Percentiles rank a stretch among this genome's conserved stretches.
These are phyloP conservation scores for Reticulitermes speratus DNA, from an alignment of 1,140 invertebrate species.

Conservation along the genomic window DNA sequence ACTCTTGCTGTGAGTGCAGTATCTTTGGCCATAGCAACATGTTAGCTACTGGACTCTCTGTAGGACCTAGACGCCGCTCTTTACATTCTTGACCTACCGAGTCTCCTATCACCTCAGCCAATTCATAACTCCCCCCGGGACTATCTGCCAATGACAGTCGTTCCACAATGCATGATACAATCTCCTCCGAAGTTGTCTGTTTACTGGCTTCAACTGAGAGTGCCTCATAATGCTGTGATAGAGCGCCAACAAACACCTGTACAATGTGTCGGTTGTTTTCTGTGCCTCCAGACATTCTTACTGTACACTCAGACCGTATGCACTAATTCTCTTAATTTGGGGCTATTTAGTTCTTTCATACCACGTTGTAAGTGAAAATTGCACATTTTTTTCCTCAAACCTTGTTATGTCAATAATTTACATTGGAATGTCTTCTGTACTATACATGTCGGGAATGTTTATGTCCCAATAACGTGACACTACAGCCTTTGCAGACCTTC, in stretches of 20 bases:
- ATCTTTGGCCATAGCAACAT: slow-evolving; percentile 91
- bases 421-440: background rate
- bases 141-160: slow-evolving; percentile 67
- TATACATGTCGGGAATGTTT: background rate
- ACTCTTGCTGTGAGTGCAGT: slow-evolving; percentile 52
- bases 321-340: background rate
- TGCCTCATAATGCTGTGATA: slow-evolving; percentile 86
- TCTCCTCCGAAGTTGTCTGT: slow-evolving; percentile 85
- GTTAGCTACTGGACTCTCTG: slow-evolving; percentile 87
- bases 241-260: slow-evolving; percentile 86
- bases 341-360: background rate
- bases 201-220: slow-evolving; percentile 90
- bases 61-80: slow-evolving; percentile 79
- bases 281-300: slow-evolving; percentile 7
- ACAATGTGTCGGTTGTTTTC: slow-evolving; percentile 53
- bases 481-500: background rate
- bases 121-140: slow-evolving; percentile 70
- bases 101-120: slow-evolving; percentile 86
- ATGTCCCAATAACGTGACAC: background rate
- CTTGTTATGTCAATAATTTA: background rate
- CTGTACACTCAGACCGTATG: background rate
- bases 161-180: slow-evolving; percentile 83
- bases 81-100: slow-evolving; percentile 85
- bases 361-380: background rate
- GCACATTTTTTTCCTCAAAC: background rate